Conservation (phyloP, 2,113 vertebrate species). For the Cettia cetti region DNA sequence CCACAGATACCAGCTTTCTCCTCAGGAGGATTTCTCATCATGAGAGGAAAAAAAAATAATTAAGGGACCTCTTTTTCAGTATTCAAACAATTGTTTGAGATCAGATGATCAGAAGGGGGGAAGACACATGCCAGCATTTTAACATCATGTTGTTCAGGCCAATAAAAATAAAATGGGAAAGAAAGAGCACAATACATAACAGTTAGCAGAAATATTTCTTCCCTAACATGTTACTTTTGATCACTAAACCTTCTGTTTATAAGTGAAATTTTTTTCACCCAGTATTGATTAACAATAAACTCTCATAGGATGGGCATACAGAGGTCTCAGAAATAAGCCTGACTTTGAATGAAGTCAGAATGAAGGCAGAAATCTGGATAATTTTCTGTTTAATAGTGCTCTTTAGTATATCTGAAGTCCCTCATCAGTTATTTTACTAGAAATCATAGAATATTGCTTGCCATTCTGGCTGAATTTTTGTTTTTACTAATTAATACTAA, state of each 20-base stretch:
- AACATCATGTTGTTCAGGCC: background rate
- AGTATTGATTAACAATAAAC: background rate
- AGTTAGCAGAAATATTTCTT: background rate
- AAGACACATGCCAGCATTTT: background rate
- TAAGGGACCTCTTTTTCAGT: background rate
- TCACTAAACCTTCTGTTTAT: background rate
- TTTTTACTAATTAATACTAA: background rate
- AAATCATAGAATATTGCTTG: background rate
- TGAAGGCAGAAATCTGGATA: background rate
- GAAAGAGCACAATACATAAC: background rate
- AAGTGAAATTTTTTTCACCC: background rate
- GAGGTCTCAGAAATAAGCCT: background rate
- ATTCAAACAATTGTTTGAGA: background rate
- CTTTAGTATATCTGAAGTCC: background rate
- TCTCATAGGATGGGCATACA: background rate
- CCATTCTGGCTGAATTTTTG: background rate
- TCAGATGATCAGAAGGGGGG: background rate
- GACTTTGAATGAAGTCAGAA: background rate
- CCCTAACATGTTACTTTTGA: background rate
- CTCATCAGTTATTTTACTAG: background rate
- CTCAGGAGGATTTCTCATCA: constrained; percentile 16
- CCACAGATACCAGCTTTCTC: background rate
- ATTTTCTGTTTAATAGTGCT: background rate
- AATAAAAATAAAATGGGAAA: background rate
- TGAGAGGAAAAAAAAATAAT: background rate